Base-by-base conservation (phyloP, 2,797 vertebrate genomes). In the Tarsius wallacei region DNA sequence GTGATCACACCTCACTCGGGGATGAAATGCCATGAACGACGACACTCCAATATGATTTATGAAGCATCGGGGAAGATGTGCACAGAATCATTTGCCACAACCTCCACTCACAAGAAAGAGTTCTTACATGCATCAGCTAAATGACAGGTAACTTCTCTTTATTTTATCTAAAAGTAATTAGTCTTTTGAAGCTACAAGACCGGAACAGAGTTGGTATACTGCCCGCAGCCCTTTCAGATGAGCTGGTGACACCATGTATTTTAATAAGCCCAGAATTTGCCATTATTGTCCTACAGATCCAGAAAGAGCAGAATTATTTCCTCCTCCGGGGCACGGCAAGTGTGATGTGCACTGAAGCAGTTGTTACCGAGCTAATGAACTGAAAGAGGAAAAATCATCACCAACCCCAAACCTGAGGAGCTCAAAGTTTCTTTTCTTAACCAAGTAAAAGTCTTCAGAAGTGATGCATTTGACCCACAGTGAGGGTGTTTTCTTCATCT, bases 191-290 rank as follows among this genome's bases (percentile, higher is more conserved):
- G 96, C 85, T 77, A 24, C 42, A 22, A 59, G 81, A 76, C 51
- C 24, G 4, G 66, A 1, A n/a, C 51, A 22, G 80, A 26, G 86
- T 26, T 1, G 24, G 61, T 31, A 12, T 0, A 33, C 49, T 53
- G 94, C 96, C 97, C 36, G 82, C 0, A 17, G 91, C 61, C 73
- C 90, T 95, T 76, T 77, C 85, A 74, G 73, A 90, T 33, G 73
- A 86, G 87, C 1, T 51, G 95, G 87, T 71, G 84, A 88, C 89
- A 88, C 74, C 7, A 0, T 1, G 93, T 47, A 51, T 87, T 22
- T 77, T 70, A 93, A 51, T 66, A 53, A 91, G 82, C 68, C 71
- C 15, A 2, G 92, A 74, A 49, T 14, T 84, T 90, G 81, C 87
- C 15, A 1, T 26, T 5, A 22, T 13, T 47, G 57, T 77, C 78